Evolutionary conservation across 2,888 invertebrate species (phyloP).

Genomic region (Galeruca laticollis): DNA sequence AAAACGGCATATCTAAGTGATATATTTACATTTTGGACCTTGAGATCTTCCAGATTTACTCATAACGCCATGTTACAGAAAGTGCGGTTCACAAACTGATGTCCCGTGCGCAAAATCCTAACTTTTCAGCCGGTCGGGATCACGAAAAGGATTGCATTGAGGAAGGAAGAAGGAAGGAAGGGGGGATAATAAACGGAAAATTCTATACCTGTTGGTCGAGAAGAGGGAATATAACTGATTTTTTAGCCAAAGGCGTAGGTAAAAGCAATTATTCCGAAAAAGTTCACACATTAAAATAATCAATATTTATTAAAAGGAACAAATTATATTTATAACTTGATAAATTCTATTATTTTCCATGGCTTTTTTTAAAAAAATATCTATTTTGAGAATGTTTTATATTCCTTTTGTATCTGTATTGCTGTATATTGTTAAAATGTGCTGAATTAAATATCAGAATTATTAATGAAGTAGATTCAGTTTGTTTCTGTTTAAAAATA

Average conservation of each 20-base stretch:
- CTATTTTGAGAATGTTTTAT: too few species aligned
- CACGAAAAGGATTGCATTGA: conserved; percentile 14
- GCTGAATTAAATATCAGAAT: too few species aligned
- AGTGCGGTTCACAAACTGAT: conserved; percentile 39
- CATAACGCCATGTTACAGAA: conserved; percentile 40
- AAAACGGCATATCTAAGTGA: neutral
- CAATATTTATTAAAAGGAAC: too few species aligned
- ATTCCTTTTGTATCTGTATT: too few species aligned
- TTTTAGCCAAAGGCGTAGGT: neutral
- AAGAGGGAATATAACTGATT: neutral
- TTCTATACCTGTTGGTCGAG: conserved; percentile 16
- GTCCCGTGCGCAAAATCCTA: conserved; percentile 29
- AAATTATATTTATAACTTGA: too few species aligned
- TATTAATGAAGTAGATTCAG: too few species aligned
- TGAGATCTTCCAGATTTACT: conserved; percentile 23
- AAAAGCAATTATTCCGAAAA: too few species aligned
- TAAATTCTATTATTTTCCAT: too few species aligned
- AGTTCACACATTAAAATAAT: too few species aligned
- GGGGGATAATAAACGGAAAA: conserved; percentile 8
- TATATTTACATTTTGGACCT: conserved; percentile 32
- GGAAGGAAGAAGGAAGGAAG: neutral
- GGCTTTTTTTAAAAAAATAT: too few species aligned
- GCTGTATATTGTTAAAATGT: too few species aligned
- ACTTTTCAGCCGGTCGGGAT: conserved; percentile 14
- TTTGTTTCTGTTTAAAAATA: too few species aligned